Percentiles rank a stretch among this genome's conserved stretches.
phyloP scores from a whole-genome alignment of 2,797 vertebrate species.

The Aulostomus chinensis region DNA sequence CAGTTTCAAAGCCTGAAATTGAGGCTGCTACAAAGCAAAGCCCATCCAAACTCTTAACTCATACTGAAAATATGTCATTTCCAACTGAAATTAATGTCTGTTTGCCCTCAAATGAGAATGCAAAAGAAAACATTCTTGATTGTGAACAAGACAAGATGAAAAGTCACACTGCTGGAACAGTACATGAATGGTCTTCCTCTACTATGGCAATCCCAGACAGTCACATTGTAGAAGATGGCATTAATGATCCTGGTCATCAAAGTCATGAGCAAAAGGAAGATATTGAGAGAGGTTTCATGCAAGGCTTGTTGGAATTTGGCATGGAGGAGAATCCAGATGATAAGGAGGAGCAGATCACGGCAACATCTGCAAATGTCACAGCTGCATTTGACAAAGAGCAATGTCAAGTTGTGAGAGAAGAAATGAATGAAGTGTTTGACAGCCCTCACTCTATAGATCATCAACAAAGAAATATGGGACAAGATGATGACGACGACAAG shows the following conservation, averaged over 20 bases:
- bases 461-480: constrained; percentile 17
- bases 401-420: background rate
- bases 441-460: constrained; percentile 14
- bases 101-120: constrained; percentile 20
- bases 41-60: constrained; percentile 41
- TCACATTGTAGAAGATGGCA: constrained; percentile 6
- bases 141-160: constrained; percentile 14
- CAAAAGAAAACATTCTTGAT: constrained; percentile 16
- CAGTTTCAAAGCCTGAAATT: constrained; percentile 34
- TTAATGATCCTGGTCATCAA: constrained; percentile 6
- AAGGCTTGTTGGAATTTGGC: constrained; percentile 19
- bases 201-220: constrained; percentile 2
- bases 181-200: constrained; percentile 1
- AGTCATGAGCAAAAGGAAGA: constrained; percentile 17
- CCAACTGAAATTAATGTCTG: constrained; percentile 16
- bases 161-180: background rate
- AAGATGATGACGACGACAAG: constrained; percentile 10
- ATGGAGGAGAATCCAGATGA: background rate
- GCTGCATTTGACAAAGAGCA: constrained; percentile 8
- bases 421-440: background rate
- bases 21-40: constrained; percentile 28
- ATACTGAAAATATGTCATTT: constrained; percentile 27
- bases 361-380: constrained; percentile 2
- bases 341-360: constrained; percentile 2
- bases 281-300: constrained; percentile 1